phyloP scores from a whole-genome alignment of 2,888 invertebrate species.

The Tipula unca region DNA sequence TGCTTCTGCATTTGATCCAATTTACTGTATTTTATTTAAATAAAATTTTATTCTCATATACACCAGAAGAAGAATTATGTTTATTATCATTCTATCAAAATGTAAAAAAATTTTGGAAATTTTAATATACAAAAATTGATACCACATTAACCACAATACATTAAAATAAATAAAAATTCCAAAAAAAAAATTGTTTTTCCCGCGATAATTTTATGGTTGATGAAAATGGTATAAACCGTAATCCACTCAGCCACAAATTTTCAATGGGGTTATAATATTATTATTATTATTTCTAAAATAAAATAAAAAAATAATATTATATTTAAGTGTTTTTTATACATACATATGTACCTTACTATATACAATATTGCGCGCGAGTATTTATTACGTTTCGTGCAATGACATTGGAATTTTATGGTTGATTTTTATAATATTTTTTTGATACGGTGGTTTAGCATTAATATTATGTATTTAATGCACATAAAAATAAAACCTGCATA shows the following conservation, averaged over 20 bases:
- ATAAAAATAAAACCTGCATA: background rate
- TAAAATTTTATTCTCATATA: too few relatives aligned
- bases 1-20: too few relatives aligned
- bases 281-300: background rate
- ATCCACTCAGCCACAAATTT: background rate
- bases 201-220: background rate
- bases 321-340: background rate
- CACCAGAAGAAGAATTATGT: background rate
- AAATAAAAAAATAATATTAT: background rate
- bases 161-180: background rate
- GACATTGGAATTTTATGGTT: background rate
- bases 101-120: background rate
- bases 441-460: background rate
- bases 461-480: background rate
- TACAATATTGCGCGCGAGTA: background rate
- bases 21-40: background rate
- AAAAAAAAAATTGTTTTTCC: background rate
- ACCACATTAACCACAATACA: background rate
- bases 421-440: background rate
- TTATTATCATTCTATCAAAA: background rate
- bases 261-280: background rate
- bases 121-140: background rate
- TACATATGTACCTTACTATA: background rate
- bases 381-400: background rate
- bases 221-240: background rate